phyloP scores from a whole-genome alignment of 2,797 vertebrate species.

The Lates japonicus region DNA sequence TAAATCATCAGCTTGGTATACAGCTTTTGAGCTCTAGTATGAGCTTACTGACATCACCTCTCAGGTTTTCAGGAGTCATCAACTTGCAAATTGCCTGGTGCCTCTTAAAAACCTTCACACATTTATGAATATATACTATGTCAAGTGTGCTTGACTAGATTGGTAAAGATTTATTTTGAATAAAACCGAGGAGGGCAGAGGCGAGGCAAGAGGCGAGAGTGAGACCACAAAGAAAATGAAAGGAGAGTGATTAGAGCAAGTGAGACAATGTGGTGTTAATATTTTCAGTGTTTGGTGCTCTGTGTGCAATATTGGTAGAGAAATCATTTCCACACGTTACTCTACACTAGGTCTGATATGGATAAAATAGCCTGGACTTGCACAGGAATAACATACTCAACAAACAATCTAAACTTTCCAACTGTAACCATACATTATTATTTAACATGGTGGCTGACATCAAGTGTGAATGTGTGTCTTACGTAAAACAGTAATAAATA shows the following conservation, averaged over 20 bases:
- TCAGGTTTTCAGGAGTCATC: conserved; percentile 40
- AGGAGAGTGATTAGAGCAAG: not conserved
- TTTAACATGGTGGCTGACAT: not conserved
- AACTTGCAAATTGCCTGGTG: conserved; percentile 34
- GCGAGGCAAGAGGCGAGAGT: not conserved
- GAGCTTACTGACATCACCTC: conserved; percentile 40
- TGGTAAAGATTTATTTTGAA: conserved; percentile 26
- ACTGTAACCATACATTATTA: not conserved
- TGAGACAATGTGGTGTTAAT: not conserved
- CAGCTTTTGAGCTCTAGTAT: conserved; percentile 9
- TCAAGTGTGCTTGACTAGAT: conserved; percentile 24
- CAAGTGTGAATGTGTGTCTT: not conserved
- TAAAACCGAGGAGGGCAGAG: not conserved
- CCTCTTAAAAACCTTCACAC: conserved; percentile 17
- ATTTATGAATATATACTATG: conserved; percentile 34
- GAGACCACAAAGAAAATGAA: not conserved
- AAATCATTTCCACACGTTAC: not conserved
- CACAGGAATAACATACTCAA: not conserved
- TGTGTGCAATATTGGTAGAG: not conserved
- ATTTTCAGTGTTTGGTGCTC: not conserved
- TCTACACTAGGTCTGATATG: not conserved
- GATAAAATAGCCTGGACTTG: not conserved
- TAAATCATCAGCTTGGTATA: conserved; percentile 16
- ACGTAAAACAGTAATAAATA: not conserved
- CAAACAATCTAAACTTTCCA: not conserved